Evolutionary conservation across 2,888 invertebrate genomes (phyloP).

Genomic region (Theretra japonica): DNA sequence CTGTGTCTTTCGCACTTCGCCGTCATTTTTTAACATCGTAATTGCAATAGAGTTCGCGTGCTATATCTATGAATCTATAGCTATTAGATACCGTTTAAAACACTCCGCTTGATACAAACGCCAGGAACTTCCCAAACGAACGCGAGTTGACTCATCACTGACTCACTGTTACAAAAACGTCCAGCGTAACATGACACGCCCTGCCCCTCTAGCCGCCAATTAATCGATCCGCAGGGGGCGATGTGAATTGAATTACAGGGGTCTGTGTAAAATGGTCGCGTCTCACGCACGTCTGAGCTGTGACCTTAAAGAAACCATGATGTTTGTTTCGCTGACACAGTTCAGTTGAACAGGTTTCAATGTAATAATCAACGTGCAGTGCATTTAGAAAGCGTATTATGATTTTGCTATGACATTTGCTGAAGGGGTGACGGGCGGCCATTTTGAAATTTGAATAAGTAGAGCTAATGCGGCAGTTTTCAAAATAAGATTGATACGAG

Average conservation of each 20-base stretch:
- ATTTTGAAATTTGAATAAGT: neutral
- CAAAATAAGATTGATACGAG: too few species aligned
- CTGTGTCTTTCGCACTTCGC: too few species aligned
- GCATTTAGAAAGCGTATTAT: conserved; percentile 13
- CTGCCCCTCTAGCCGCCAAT: conserved; percentile 38
- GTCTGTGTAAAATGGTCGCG: conserved; percentile 50
- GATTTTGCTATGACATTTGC: neutral
- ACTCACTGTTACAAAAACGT: conserved; percentile 35
- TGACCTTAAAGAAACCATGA: conserved; percentile 44
- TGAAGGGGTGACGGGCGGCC: neutral
- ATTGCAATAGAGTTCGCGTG: too few species aligned
- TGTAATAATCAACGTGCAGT: conserved; percentile 18
- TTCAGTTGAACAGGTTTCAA: conserved; percentile 27
- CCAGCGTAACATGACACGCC: conserved; percentile 51
- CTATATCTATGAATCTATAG: too few species aligned
- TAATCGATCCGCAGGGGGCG: conserved; percentile 34
- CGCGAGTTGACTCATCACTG: conserved; percentile 19
- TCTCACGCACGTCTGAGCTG: conserved; percentile 61
- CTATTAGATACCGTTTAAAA: too few species aligned
- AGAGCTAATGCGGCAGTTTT: too few species aligned
- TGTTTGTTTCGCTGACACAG: conserved; percentile 43
- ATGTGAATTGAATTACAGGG: conserved; percentile 46
- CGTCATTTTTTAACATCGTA: too few species aligned
- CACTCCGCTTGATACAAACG: neutral
- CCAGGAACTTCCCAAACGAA: conserved; percentile 18